These are phyloP conservation scores for Pheucticus melanocephalus DNA, from an alignment of 2,113 vertebrate species.

Conservation along the genomic window DNA sequence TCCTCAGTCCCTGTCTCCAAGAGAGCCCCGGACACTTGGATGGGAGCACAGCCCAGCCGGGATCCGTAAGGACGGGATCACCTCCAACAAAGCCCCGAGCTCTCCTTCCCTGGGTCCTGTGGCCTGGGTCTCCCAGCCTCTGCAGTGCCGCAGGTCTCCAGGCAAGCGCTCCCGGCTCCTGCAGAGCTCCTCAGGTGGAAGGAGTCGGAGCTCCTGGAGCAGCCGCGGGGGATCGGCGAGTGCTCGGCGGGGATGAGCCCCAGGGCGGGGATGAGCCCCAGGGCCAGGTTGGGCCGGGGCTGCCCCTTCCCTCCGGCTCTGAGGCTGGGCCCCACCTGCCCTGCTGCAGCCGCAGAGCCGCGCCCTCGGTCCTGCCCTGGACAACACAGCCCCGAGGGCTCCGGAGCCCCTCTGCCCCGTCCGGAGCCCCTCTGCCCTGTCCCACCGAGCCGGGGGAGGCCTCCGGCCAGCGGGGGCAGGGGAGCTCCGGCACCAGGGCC, in stretches of 20 bases:
- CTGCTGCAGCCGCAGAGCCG: too few species aligned
- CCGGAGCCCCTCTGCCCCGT: too few species aligned
- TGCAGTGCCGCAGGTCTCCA: background rate
- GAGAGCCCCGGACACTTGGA: background rate
- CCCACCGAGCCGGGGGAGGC: too few species aligned
- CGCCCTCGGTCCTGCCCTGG: too few species aligned
- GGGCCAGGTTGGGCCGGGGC: background rate
- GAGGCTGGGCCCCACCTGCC: too few species aligned
- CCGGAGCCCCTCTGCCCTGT: too few species aligned
- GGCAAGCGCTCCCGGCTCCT: background rate
- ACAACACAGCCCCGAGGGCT: too few species aligned
- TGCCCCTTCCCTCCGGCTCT: background rate
- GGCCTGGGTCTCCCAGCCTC: fast-evolving
- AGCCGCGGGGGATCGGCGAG: fast-evolving
- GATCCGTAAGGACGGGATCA: fast-evolving
- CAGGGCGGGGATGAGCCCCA: too few species aligned
- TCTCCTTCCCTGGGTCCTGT: background rate
- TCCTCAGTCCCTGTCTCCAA: too few species aligned
- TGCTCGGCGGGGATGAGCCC: too few species aligned
- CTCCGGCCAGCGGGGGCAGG: too few species aligned
- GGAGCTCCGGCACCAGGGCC: too few species aligned
- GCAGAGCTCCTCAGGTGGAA: background rate
- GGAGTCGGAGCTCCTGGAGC: background rate
- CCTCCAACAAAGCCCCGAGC: background rate
- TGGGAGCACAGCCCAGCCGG: background rate